Evolutionary conservation across 2,888 invertebrate species (phyloP).

Genomic region (Pseudoips prasinana): DNA sequence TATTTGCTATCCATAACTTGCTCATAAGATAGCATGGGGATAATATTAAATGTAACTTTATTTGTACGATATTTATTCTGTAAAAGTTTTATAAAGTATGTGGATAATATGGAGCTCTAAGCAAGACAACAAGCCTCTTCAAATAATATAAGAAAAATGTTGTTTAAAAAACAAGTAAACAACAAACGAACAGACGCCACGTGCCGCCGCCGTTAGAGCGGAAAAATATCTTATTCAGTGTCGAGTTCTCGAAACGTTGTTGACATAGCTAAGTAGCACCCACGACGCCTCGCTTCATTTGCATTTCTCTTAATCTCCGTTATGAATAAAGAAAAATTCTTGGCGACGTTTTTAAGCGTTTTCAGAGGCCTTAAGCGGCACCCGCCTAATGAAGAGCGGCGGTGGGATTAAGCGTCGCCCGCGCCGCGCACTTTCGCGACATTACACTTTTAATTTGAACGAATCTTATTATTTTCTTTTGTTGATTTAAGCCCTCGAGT

Average conservation of each 20-base stretch:
- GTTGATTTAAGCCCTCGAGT: slow-evolving; percentile 85
- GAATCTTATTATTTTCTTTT: slow-evolving; percentile 86
- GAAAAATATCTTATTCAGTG: slow-evolving; percentile 45
- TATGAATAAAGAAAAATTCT: slow-evolving; percentile 82
- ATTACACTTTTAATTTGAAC: slow-evolving; percentile 88
- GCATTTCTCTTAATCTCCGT: slow-evolving; percentile 80
- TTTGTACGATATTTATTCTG: too few species aligned
- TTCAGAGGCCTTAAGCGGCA: slow-evolving; percentile 51
- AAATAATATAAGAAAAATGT: too few species aligned
- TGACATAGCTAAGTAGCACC: slow-evolving; percentile 79
- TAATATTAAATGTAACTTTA: too few species aligned
- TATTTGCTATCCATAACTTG: too few species aligned
- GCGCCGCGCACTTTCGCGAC: slow-evolving; percentile 70
- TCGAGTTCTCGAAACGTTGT: slow-evolving; percentile 58
- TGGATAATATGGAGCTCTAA: too few species aligned
- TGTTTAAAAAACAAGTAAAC: slow-evolving; percentile 7
- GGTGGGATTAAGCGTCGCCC: slow-evolving; percentile 62
- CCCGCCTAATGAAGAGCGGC: slow-evolving; percentile 73
- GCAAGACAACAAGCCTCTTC: too few species aligned
- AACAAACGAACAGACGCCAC: slow-evolving; percentile 17
- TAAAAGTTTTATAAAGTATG: too few species aligned
- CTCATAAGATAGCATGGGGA: too few species aligned
- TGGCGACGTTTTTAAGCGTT: slow-evolving; percentile 71
- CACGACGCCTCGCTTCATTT: slow-evolving; percentile 76
- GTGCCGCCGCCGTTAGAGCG: slow-evolving; percentile 33